Conservation (phyloP, 2,113 vertebrate genomes). For the Sturnira hondurensis region DNA sequence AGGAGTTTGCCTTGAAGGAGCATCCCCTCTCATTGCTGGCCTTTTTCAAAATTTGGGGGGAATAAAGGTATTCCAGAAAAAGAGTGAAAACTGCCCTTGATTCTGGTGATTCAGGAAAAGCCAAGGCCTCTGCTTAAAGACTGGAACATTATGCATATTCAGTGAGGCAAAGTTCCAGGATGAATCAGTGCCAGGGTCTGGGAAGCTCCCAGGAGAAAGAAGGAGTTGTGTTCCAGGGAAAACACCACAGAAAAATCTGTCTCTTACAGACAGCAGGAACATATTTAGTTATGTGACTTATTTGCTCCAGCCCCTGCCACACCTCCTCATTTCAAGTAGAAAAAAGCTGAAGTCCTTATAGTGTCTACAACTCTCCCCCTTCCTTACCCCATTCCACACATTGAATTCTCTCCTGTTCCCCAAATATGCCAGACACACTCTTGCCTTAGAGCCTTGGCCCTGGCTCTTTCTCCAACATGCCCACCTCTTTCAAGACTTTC, state of each 20-base stretch:
- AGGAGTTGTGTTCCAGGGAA: background rate
- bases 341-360: constrained; percentile 6
- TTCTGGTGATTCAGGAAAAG: constrained; percentile 21
- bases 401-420: background rate
- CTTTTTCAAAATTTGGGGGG: constrained; percentile 29
- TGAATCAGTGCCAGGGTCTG: background rate
- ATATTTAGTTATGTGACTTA: background rate
- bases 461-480: background rate
- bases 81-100: constrained; percentile 1
- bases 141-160: constrained; percentile 3
- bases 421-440: background rate
- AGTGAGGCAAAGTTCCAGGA: background rate
- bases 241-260: background rate
- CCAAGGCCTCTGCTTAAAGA: background rate
- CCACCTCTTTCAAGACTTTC: background rate
- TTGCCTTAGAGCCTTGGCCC: background rate
- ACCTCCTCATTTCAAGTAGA: background rate
- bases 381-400: background rate
- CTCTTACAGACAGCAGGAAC: background rate
- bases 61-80: constrained; percentile 36
- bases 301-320: background rate
- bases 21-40: background rate
- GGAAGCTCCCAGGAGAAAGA: constrained; percentile 9
- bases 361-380: background rate
- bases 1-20: constrained; percentile 49